A percentile compares a stretch with the other conserved stretches of the same genome.
Conservation (phyloP, 2,797 vertebrate species). For the Sebastes steindachneri region DNA sequence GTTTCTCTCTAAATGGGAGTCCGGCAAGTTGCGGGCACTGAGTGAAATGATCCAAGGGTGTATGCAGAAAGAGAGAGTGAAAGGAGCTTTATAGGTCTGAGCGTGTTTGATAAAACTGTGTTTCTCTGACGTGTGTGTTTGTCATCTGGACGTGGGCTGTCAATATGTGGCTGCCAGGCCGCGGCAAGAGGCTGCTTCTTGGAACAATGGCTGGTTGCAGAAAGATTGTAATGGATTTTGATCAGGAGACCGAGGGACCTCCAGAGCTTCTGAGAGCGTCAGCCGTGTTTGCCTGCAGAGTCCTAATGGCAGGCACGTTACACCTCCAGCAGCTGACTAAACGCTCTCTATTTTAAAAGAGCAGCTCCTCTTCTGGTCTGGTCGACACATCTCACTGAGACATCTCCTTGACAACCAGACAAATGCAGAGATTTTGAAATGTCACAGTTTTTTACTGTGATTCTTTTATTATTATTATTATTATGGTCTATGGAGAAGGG, state of each 20-base stretch:
- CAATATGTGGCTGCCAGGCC: slow-evolving; percentile 36
- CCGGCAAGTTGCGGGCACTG: slow-evolving; percentile 20
- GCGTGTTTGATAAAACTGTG: slow-evolving; percentile 24
- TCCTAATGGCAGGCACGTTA: slow-evolving; percentile 66
- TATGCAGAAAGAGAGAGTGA: background rate
- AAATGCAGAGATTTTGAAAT: slow-evolving; percentile 75
- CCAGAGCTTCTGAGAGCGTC: slow-evolving; percentile 11
- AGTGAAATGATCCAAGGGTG: slow-evolving; percentile 32
- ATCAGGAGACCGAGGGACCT: slow-evolving; percentile 37
- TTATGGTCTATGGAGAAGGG: slow-evolving; percentile 57
- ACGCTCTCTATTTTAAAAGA: slow-evolving; percentile 66
- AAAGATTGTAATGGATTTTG: slow-evolving; percentile 45
- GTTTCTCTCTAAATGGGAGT: slow-evolving; percentile 51
- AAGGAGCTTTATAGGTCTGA: slow-evolving; percentile 6
- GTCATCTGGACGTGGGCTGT: slow-evolving; percentile 29
- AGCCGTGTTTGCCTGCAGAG: slow-evolving; percentile 60
- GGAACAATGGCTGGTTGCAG: slow-evolving; percentile 18
- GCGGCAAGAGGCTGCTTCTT: background rate
- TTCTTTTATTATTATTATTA: slow-evolving; percentile 76
- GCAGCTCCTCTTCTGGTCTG: slow-evolving; percentile 54
- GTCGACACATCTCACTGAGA: slow-evolving; percentile 65
- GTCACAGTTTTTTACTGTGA: slow-evolving; percentile 75
- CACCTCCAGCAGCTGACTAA: slow-evolving; percentile 67
- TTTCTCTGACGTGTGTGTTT: slow-evolving; percentile 21
- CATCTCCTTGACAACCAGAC: slow-evolving; percentile 80